Conservation (phyloP, 2,113 vertebrate genomes). For the Arizona elegans region DNA sequence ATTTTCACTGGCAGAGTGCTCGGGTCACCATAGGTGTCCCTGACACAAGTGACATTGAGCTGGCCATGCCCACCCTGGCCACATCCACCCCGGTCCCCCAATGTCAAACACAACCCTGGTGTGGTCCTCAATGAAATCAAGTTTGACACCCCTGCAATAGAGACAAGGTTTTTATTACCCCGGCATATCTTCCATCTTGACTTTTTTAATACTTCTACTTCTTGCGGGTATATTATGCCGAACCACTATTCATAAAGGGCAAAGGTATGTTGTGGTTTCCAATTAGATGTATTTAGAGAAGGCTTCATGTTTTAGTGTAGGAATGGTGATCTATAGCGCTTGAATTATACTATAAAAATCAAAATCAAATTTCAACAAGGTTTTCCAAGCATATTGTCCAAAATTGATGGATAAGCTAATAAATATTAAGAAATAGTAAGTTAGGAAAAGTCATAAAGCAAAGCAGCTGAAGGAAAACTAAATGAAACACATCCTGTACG, state of each 20-base stretch:
- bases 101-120: too few species aligned
- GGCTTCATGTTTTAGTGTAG: background rate
- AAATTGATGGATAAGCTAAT: background rate
- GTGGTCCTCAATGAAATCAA: too few species aligned
- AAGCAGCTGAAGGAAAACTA: background rate
- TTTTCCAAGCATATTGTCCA: background rate
- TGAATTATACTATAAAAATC: background rate
- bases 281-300: background rate
- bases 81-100: too few species aligned
- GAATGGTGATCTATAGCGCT: background rate
- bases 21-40: too few species aligned
- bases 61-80: too few species aligned
- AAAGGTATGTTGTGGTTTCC: background rate
- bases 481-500: background rate
- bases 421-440: background rate
- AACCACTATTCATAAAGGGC: background rate
- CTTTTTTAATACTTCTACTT: background rate
- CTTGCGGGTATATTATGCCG: background rate
- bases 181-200: background rate
- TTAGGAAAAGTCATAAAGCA: background rate
- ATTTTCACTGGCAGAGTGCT: too few species aligned
- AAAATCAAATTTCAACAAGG: background rate
- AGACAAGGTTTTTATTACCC: background rate
- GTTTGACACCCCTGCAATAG: background rate
- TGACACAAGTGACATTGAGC: too few species aligned